A percentile compares a stretch with the other conserved stretches of the same genome.
These are phyloP conservation scores for Urechis unicinctus DNA, from an alignment of 2,888 invertebrate genomes.

Conservation along the genomic window DNA sequence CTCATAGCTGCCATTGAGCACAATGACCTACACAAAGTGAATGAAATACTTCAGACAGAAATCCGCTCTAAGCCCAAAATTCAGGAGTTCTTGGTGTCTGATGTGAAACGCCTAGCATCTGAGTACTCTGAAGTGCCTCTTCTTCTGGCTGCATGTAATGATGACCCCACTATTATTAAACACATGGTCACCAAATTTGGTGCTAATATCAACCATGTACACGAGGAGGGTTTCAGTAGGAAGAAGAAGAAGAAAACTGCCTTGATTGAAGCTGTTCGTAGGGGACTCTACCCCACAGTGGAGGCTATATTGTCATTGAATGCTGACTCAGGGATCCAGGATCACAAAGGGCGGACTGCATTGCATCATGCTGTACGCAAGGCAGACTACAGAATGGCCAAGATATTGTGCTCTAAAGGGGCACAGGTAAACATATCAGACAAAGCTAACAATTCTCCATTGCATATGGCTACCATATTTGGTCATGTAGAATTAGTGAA, in stretches of 20 bases:
- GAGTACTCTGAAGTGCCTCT: conserved; percentile 23
- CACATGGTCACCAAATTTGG: conserved; percentile 19
- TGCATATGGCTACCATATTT: conserved; percentile 23
- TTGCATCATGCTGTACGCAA: conserved; percentile 22
- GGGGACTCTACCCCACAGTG: conserved; percentile 19
- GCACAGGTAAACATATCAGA: conserved; percentile 20
- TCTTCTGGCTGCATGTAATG: conserved; percentile 19
- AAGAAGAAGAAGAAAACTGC: conserved; percentile 15
- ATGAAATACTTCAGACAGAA: conserved; percentile 19
- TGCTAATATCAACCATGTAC: conserved; percentile 21
- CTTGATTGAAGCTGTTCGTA: conserved; percentile 18
- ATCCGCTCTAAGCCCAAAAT: conserved; percentile 19
- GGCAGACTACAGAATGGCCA: conserved; percentile 24
- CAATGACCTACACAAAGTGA: conserved; percentile 22
- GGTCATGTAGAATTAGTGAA: conserved; percentile 24
- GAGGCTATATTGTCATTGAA: conserved; percentile 21
- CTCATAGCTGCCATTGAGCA: conserved; percentile 21
- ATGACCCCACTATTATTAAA: conserved; percentile 20
- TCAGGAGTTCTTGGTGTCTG: conserved; percentile 15
- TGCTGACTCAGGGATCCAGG: conserved; percentile 20
- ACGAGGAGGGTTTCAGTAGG: conserved; percentile 15
- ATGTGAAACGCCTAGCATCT: conserved; percentile 20
- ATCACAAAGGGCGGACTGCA: conserved; percentile 23
- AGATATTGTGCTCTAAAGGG: conserved; percentile 20
- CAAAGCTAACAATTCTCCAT: conserved; percentile 19